Base-by-base conservation (phyloP, 1,140 invertebrate genomes). In the Cepaea nemoralis region DNA sequence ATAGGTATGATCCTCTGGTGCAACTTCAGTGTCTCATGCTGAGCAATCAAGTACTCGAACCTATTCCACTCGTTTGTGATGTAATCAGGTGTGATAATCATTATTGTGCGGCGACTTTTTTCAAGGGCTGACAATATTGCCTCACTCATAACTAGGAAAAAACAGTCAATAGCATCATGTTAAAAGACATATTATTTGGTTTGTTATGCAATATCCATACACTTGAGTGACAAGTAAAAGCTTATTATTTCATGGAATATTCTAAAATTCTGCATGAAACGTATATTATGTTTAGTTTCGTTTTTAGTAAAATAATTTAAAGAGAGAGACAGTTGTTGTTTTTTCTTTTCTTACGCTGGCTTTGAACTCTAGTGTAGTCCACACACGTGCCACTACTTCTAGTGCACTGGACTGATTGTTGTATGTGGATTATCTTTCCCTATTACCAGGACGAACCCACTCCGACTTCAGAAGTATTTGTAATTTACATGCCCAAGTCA, bases 1-100 rank as follows among this genome's bases (percentile, higher is more conserved):
- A 90, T 77, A 6, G 89, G 89, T 40, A 90, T 88, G 63, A 90
- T 89, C 59, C 83, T 79, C 71, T 87, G 85, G 50, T 85, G 83
- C 27, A 83, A 50, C 45, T 87, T 88, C 12, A 90, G 66, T 83
- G 87, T 87, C 82, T 89, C 86, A 14, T 86, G 79, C 63, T 87
- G 87, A 1, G 89, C 89, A 27, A 85, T 84, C 55, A 89, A 86
- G 66, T 86, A 90, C 77, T 90, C 89, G 66, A 89, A 87, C 39
- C 82, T 84, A 78, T 84, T 87, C 69, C 84, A 89, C 63, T 89
- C 88, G 50, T 85, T 89, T n/a, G 85, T 70, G 2, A 88, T 69
- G 67, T 87, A 89, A 31, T 85, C 74, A 19, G 83, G 83, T 0
- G 87, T 85, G 0, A 89, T 50, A 12, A 89, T 66, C 16, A 89